Conservation (phyloP, 2,888 invertebrate genomes). For the Hyles lineata region DNA sequence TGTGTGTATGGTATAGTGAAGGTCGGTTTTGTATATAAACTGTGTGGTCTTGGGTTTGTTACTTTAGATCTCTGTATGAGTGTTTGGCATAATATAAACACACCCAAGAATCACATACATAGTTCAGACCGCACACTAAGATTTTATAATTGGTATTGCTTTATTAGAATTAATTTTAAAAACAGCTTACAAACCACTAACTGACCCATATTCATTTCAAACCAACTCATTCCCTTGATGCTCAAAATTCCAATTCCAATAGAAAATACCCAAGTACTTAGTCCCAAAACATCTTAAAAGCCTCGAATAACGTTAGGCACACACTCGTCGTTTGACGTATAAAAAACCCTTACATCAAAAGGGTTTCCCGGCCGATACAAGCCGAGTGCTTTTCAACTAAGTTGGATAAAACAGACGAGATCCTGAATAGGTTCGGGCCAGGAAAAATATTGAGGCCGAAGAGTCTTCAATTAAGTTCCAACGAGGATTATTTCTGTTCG, state of each 20-base stretch:
- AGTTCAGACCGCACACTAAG: too few relatives aligned
- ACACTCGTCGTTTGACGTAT: slow-evolving; percentile 7
- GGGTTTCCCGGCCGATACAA: slow-evolving; percentile 17
- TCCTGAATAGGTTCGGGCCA: background rate
- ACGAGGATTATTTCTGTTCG: slow-evolving; percentile 17
- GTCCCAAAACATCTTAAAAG: slow-evolving; percentile 12
- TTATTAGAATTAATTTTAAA: too few relatives aligned
- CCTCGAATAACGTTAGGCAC: slow-evolving; percentile 22
- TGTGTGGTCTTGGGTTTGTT: too few relatives aligned
- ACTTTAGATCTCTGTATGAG: too few relatives aligned
- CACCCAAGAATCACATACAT: too few relatives aligned
- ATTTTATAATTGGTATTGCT: too few relatives aligned
- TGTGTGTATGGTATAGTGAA: too few relatives aligned
- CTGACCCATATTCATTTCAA: too few relatives aligned
- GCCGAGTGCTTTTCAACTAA: slow-evolving; percentile 18
- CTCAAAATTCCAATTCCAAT: background rate
- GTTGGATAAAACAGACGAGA: slow-evolving; percentile 17
- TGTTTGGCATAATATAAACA: too few relatives aligned
- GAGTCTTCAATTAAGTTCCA: slow-evolving; percentile 20
- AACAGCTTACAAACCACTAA: too few relatives aligned
- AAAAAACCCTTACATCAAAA: slow-evolving; percentile 21
- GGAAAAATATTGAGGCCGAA: slow-evolving; percentile 18
- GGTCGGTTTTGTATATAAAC: too few relatives aligned
- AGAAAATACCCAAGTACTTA: slow-evolving; percentile 12
- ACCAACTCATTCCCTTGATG: too few relatives aligned